Conservation (phyloP, 2,888 invertebrate genomes). For the Eurois occulta region DNA sequence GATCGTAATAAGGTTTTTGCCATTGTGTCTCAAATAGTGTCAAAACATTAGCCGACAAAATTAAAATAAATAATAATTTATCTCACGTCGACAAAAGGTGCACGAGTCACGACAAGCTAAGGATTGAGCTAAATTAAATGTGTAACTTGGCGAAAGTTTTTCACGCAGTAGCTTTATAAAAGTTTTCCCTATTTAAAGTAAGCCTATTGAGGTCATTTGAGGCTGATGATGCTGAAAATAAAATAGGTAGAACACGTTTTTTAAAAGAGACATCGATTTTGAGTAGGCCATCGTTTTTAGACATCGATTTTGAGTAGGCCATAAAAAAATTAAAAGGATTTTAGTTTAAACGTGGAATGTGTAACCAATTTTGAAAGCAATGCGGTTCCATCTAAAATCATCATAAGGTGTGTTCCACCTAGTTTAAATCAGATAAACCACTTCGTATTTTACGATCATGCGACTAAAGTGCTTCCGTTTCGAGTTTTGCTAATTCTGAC, state of each 20-base stretch:
- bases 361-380: background rate
- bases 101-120: background rate
- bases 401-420: background rate
- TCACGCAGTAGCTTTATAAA: background rate
- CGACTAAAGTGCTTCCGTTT: background rate
- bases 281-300: background rate
- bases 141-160: background rate
- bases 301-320: background rate
- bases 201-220: background rate
- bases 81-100: background rate
- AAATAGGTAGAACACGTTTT: background rate
- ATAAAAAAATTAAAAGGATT: background rate
- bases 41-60: background rate
- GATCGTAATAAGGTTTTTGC: background rate
- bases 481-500: background rate
- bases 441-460: conserved; percentile 4
- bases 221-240: background rate
- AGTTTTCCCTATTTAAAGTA: background rate
- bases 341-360: background rate
- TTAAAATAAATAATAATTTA: background rate
- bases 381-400: background rate
- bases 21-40: background rate
- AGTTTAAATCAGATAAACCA: background rate
- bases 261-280: background rate
- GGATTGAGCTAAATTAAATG: background rate